A percentile compares a stretch with the other conserved stretches of the same genome.
phyloP scores from a whole-genome alignment of 2,888 invertebrate species.

The Callinectes sapidus region DNA sequence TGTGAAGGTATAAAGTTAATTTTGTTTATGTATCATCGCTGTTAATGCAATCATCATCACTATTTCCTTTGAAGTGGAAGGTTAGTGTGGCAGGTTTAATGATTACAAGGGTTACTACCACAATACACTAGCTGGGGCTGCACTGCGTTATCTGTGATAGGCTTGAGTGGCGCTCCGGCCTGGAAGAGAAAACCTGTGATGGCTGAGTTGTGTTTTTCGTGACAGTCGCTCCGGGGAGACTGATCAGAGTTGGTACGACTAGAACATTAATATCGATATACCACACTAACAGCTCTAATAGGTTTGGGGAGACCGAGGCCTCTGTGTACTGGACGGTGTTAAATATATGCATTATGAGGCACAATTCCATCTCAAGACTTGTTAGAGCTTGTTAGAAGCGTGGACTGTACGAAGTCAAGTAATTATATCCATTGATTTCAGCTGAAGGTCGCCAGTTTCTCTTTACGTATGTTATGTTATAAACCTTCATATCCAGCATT shows the following conservation, averaged over 20 bases:
- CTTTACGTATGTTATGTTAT: not conserved
- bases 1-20: too few species aligned
- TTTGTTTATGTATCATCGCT: not conserved
- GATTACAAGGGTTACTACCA: not conserved
- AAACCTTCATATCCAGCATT: too few species aligned
- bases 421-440: not conserved
- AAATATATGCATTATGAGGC: not conserved
- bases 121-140: not conserved
- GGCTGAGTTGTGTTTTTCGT: not conserved
- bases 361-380: constrained; percentile 5
- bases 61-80: not conserved
- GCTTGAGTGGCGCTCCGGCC: constrained; percentile 1
- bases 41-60: constrained; percentile 11
- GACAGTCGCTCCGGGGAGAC: not conserved
- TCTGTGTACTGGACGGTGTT: not conserved
- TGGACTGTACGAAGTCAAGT: not conserved
- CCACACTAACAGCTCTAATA: not conserved
- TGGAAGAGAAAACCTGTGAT: constrained; percentile 35
- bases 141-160: constrained; percentile 33
- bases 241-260: not conserved
- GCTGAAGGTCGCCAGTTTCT: not conserved
- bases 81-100: not conserved
- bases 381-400: not conserved
- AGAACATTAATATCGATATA: not conserved
- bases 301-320: not conserved